A percentile compares a stretch with the other conserved stretches of the same genome.
Evolutionary conservation across 2,888 invertebrate genomes (phyloP).

Genomic region (Lithophane socia): DNA sequence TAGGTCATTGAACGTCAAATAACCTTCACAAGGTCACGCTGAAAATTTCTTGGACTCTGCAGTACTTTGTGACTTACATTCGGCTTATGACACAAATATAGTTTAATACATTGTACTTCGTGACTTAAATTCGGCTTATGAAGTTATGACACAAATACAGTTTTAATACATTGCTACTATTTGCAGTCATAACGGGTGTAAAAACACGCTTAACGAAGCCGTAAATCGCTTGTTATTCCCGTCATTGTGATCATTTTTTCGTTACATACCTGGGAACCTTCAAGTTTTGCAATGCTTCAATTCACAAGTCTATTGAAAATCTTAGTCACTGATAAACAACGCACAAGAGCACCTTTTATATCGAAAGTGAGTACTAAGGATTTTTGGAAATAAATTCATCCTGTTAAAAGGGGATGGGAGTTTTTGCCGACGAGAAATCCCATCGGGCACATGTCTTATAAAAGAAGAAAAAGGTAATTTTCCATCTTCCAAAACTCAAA

Average conservation of each 20-base stretch:
- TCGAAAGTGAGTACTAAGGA: background rate
- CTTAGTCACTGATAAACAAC: background rate
- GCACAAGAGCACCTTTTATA: background rate
- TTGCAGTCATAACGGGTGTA: no score
- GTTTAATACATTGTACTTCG: background rate
- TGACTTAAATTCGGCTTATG: no score
- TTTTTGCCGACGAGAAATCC: background rate
- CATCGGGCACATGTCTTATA: background rate
- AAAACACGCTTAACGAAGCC: no score
- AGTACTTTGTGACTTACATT: background rate
- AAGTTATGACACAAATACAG: no score
- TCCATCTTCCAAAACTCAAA: background rate
- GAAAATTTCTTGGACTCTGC: background rate
- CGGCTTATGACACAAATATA: background rate
- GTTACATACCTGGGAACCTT: background rate
- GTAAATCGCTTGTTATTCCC: no score
- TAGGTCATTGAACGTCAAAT: constrained; percentile 22
- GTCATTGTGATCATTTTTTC: no score
- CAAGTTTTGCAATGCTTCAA: background rate
- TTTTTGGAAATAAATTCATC: background rate
- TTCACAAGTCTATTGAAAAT: background rate
- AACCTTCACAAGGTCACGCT: constrained; percentile 32
- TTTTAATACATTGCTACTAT: no score
- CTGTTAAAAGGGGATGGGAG: background rate
- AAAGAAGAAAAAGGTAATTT: background rate